Conservation (phyloP, 1,140 invertebrate genomes). For the Trichonephila clavata region DNA sequence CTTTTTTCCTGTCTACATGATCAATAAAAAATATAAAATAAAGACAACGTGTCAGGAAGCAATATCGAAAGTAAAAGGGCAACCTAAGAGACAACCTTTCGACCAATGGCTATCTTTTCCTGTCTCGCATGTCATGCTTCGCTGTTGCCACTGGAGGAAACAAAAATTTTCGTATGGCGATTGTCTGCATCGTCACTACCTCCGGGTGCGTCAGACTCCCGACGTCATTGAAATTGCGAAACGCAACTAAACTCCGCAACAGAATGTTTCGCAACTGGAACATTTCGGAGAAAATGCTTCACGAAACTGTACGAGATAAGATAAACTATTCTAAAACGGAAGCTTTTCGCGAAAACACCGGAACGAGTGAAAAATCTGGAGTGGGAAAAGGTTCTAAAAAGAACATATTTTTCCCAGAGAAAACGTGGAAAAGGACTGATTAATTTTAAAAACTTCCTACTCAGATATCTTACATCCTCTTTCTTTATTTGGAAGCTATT, state of each 20-base stretch:
- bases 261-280: background rate
- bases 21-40: background rate
- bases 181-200: background rate
- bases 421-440: too few relatives aligned
- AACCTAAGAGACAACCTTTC: background rate
- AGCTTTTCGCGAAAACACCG: conserved; percentile 1
- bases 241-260: background rate
- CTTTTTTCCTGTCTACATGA: background rate
- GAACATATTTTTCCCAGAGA: too few relatives aligned
- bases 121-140: background rate
- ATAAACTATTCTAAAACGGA: conserved; percentile 20
- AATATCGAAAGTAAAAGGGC: background rate
- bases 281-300: background rate
- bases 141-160: background rate
- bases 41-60: background rate
- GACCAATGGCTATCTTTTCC: background rate
- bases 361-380: background rate
- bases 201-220: background rate
- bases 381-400: too few relatives aligned
- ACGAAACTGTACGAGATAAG: background rate
- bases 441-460: too few relatives aligned
- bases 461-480: too few relatives aligned
- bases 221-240: conserved; percentile 7
- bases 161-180: background rate
- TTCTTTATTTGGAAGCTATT: too few relatives aligned